A percentile compares a stretch with the other conserved stretches of the same genome.
Conservation (phyloP, 2,888 invertebrate species). For the Andrena flavipes region DNA sequence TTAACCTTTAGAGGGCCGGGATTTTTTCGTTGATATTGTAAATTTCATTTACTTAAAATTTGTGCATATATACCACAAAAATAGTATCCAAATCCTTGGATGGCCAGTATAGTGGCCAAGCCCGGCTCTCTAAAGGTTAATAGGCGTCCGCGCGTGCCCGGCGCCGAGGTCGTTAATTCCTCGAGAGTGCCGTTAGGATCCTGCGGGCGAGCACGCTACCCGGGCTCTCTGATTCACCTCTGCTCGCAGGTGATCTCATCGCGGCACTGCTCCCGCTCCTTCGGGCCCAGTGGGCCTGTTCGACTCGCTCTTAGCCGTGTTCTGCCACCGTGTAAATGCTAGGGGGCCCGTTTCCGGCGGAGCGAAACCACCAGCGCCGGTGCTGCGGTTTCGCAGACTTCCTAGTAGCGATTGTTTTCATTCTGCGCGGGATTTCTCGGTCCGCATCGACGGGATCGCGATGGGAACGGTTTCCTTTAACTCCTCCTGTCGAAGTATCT, state of each 20-base stretch:
- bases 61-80: no score
- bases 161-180: constrained; percentile 59
- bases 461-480: background rate
- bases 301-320: background rate
- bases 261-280: constrained; percentile 12
- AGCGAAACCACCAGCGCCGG: background rate
- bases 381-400: constrained; percentile 20
- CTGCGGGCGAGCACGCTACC: constrained; percentile 24
- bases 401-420: constrained; percentile 13
- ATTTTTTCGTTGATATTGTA: no score
- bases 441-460: constrained; percentile 1
- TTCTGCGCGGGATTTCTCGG: constrained; percentile 5
- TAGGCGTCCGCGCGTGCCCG: constrained; percentile 13
- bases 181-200: constrained; percentile 63
- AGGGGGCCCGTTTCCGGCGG: constrained; percentile 41
- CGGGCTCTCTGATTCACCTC: constrained; percentile 58
- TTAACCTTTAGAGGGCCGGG: no score
- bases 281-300: background rate
- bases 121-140: no score
- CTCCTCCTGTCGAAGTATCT: background rate
- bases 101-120: no score
- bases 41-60: no score
- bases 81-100: no score
- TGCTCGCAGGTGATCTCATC: constrained; percentile 57
- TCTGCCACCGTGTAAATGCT: constrained; percentile 4